Conservation (phyloP, 2,888 invertebrate species). For the Fragum whitleyi region DNA sequence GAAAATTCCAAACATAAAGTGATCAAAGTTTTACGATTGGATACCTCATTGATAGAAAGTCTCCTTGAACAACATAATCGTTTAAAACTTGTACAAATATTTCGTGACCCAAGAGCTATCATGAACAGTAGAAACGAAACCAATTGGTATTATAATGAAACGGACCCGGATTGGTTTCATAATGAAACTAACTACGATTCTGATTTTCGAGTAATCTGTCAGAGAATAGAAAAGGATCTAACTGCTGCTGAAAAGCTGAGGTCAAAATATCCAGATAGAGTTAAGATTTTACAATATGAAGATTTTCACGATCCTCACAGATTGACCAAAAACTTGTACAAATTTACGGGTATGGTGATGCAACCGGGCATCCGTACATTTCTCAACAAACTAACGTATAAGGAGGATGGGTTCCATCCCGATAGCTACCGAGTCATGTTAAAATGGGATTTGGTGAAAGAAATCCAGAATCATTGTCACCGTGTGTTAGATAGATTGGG, state of each 20-base stretch:
- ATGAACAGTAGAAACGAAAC: neutral
- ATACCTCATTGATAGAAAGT: neutral
- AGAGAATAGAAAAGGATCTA: constrained; percentile 25
- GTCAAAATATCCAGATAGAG: constrained; percentile 19
- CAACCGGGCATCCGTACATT: neutral
- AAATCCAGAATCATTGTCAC: neutral
- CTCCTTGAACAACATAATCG: neutral
- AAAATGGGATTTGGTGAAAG: neutral
- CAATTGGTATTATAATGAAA: neutral
- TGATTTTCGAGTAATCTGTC: neutral
- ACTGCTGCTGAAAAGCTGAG: constrained; percentile 5
- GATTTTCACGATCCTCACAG: constrained; percentile 30
- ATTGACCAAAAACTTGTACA: constrained; percentile 18
- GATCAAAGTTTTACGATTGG: neutral
- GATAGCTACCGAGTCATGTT: neutral
- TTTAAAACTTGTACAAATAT: constrained; percentile 4
- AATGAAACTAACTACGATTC: neutral
- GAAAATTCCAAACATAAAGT: neutral
- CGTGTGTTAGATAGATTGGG: neutral
- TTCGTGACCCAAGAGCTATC: constrained; percentile 13
- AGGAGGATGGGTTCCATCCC: neutral
- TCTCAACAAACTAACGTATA: neutral
- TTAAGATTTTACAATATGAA: constrained; percentile 34
- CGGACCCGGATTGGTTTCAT: neutral
- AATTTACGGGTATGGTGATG: constrained; percentile 18